Evolutionary conservation across 2,113 vertebrate genomes (phyloP).

Genomic region (Fukomys damarensis): DNA sequence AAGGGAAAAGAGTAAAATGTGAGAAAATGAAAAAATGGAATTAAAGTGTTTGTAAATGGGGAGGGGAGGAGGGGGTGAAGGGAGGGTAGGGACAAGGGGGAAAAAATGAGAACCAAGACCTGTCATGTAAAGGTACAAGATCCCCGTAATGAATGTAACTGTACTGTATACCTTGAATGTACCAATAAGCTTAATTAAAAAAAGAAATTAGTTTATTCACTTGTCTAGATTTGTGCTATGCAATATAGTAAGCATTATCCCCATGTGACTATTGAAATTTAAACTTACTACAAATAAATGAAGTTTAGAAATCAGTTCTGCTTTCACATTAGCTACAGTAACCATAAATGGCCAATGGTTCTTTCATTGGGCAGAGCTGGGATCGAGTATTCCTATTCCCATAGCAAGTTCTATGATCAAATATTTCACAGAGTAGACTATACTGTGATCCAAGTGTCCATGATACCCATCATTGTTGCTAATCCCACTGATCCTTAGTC

Average conservation of each 20-base stretch:
- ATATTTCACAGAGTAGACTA: neutral
- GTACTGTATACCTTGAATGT: too few species aligned
- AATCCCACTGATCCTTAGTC: neutral
- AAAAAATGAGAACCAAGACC: too few species aligned
- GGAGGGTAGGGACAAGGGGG: too few species aligned
- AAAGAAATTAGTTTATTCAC: neutral
- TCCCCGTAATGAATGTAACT: too few species aligned
- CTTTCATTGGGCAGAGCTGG: neutral
- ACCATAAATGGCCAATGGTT: neutral
- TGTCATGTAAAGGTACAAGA: too few species aligned
- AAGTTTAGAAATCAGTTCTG: neutral
- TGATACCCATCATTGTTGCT: neutral
- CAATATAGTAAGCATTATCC: neutral
- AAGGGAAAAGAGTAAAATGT: too few species aligned
- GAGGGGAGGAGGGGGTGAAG: too few species aligned
- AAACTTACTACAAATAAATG: neutral
- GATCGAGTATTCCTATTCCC: neutral
- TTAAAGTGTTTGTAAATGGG: too few species aligned
- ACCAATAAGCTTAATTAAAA: too few species aligned
- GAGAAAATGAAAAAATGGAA: too few species aligned
- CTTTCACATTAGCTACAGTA: neutral
- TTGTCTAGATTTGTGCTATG: neutral
- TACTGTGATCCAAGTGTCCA: neutral
- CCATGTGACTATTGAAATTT: neutral
- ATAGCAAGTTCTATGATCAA: neutral